Evolutionary conservation across 2,113 vertebrate species (phyloP).

Genomic region (Copsychus sechellarum): DNA sequence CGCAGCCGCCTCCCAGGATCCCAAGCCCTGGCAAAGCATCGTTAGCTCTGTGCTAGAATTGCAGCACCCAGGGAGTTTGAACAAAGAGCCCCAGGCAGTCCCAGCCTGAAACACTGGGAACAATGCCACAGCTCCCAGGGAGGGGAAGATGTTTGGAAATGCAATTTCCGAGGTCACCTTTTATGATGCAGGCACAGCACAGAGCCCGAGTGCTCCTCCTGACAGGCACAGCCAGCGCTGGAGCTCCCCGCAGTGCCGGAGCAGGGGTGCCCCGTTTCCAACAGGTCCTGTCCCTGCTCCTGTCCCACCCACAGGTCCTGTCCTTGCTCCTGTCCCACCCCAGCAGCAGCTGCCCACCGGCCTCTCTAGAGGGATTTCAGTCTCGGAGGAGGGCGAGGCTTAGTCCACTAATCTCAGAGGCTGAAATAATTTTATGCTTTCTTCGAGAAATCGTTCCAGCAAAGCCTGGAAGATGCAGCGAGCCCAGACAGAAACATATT

Average conservation of each 20-base stretch:
- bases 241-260: rapidly evolving
- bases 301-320: not conserved
- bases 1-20: not conserved
- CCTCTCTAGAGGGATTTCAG: not conserved
- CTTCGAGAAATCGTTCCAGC: not conserved
- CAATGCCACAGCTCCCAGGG: not conserved
- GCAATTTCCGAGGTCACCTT: constrained; percentile 51
- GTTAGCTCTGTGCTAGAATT: not conserved
- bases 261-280: rapidly evolving
- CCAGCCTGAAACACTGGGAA: constrained; percentile 59
- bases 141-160: constrained; percentile 25
- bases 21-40: not conserved
- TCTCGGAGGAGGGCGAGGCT: rapidly evolving
- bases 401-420: not conserved
- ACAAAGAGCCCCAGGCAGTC: constrained; percentile 61
- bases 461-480: not conserved
- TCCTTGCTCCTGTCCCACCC: not conserved
- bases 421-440: not conserved
- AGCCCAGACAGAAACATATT: constrained; percentile 15
- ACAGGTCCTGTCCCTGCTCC: not conserved
- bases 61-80: constrained; percentile 46
- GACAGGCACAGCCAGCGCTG: not conserved
- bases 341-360: not conserved
- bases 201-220: not conserved
- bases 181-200: not conserved